Evolutionary conservation across 2,888 invertebrate species (phyloP), one percentile per base, ranked within the genome.

Genomic region (Chrysotoxum bicinctum): DNA sequence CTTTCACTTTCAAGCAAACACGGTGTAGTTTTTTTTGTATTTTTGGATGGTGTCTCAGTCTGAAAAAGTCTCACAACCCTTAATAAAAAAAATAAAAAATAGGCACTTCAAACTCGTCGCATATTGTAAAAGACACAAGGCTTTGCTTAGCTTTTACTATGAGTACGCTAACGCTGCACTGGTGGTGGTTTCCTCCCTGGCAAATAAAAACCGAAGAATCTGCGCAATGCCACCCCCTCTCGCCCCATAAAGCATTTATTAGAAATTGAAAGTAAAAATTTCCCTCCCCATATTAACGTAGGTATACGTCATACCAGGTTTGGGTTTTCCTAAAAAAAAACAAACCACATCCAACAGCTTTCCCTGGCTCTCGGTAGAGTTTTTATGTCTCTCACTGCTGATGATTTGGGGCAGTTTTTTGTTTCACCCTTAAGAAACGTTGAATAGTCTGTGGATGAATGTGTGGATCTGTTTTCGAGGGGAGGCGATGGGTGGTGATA

Each of bases 221-320:
- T 85, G 85, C 85, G 85, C 85, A 85, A 68, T 62, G 62, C 74
- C 75, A 80, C 73, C 76, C 76, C 60, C 48, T 9, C 9, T 32
- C 54, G 6, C 32, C 62, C 75, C 56, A 73, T 10, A 21, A 26
- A 62, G 16, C 48, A 40, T 35, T 26, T 14, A 79, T 58, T 75
- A 21, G 37, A 73, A 77, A 69, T n/a, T 26, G 81, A 85, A 85
- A 85, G 85, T 81, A 64, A 73, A 50, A 85, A 85, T 76, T 81
- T 85, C 58, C 72, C 81, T 45, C 6, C 60, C 26, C 26, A 32
- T 14, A 64, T 40, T 60, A 60, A 60, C 40, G n/a, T 35, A 6
- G 30, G 69, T 84, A 45, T 14, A 40, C 37, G 78, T 74, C 69
- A 79, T 43, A 35, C 30, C 35, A 23, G 75, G 45, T 56, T 37